Base-by-base conservation (phyloP, 2,888 invertebrate species). In the Apamea epomidion region DNA sequence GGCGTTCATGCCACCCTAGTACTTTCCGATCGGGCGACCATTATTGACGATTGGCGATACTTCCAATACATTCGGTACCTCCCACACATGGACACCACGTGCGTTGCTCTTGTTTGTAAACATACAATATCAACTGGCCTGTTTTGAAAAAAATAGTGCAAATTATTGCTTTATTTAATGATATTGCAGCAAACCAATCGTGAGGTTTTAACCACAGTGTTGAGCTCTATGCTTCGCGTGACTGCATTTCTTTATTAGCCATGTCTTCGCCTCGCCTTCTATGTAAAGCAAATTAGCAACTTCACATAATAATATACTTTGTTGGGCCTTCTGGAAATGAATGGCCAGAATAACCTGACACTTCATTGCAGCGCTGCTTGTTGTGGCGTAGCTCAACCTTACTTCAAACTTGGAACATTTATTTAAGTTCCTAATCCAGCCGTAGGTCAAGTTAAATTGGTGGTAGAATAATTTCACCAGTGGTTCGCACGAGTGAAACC, bases 401-500 rank as follows among this genome's bases (percentile, higher is more conserved):
- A 14, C 14, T 29, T 67, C 54, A 64, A 83, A 37, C 8, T 60
- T 25, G 8, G 21, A 37, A 64, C 37, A 32, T 60, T 74, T 71
- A 12, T 10, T 25, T 51, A 65, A 77, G 62, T 81, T 77, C 71
- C 2, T 4, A 25, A 62, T 60, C 10, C 64, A 1, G 21, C 37
- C 84, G 29, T 2, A 7, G 21, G 10, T 21, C 81, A 81, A 60
- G 37, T 45, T 51, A 60, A 0, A 5, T 1, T 81, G 77, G 74
- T 51, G 4, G 8, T 37, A 6, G 21, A 74, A 54, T 73, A 84
- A 90, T 92, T 92, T 94, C 93, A 89, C 93, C 88, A 81, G 29
- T n/a, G 54, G 87, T 88, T 89, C 87, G 82, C 89, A 91, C 90
- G 90, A 91, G 94, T 92, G 94, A 94, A 94, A 94, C 91, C 73